Percentiles rank a stretch among this genome's conserved stretches.
These are phyloP conservation scores for Protomyctophum bolini DNA, from an alignment of 2,113 vertebrate genomes.

Conservation along the genomic window DNA sequence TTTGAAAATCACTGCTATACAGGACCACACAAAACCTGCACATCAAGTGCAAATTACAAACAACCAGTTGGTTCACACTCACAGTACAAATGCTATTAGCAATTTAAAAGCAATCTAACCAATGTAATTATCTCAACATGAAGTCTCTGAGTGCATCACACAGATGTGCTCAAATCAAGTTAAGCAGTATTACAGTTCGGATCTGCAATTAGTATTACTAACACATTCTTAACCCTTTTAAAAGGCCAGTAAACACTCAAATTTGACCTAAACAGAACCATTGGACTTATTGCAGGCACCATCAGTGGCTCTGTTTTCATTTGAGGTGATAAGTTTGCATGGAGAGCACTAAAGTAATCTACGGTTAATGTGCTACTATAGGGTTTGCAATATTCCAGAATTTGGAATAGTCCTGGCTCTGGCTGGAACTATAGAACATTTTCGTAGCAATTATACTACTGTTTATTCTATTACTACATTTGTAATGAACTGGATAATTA, in stretches of 20 bases:
- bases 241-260: constrained; percentile 30
- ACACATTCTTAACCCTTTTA: constrained; percentile 5
- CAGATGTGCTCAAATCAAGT: not conserved
- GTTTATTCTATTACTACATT: no score
- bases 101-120: constrained; percentile 2
- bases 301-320: constrained; percentile 29
- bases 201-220: constrained; percentile 15
- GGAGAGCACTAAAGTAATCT: constrained; percentile 21
- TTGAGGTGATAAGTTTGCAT: constrained; percentile 25
- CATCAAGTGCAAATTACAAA: not conserved
- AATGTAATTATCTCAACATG: constrained; percentile 8
- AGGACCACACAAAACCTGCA: not conserved
- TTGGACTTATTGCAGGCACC: constrained; percentile 33
- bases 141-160: not conserved
- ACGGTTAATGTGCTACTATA: constrained; percentile 7
- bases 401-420: no score
- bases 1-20: no score
- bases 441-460: no score
- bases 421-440: no score
- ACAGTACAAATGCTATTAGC: not conserved
- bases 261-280: constrained; percentile 33
- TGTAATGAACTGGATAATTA: no score
- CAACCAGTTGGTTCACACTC: not conserved
- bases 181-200: constrained; percentile 2
- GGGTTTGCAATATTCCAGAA: not conserved